phyloP scores from a whole-genome alignment of 2,113 vertebrate genomes.

The Engraulis encrasicolus region DNA sequence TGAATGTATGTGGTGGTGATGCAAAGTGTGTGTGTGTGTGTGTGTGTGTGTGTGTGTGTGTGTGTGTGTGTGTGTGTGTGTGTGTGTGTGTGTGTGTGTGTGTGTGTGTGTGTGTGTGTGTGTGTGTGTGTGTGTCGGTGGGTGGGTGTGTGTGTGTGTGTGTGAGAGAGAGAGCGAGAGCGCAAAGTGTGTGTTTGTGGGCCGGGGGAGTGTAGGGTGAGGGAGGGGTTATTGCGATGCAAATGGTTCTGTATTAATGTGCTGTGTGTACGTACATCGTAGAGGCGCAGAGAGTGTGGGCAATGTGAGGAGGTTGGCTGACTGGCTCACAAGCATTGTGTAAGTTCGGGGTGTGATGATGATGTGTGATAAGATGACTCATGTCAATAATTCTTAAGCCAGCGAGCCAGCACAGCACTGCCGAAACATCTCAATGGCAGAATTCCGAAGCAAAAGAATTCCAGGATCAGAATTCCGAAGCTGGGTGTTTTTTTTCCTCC shows the following conservation, averaged over 20 bases:
- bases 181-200: background rate
- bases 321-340: background rate
- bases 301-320: background rate
- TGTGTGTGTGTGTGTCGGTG: background rate
- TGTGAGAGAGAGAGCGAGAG: background rate
- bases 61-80: conserved; percentile 40
- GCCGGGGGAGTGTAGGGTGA: background rate
- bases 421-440: background rate
- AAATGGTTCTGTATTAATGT: background rate
- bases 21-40: background rate
- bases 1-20: background rate
- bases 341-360: background rate
- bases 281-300: background rate
- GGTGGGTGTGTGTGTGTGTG: background rate
- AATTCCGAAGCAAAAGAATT: conserved; percentile 2
- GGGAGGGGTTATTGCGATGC: background rate
- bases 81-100: background rate
- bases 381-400: background rate
- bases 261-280: no score
- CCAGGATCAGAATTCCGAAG: background rate
- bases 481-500: background rate
- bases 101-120: background rate
- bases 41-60: conserved; percentile 31
- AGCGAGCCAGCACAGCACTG: background rate
- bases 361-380: background rate